Percentiles rank a stretch among this genome's conserved stretches.
Conservation (phyloP, 2,113 vertebrate species). For the Ophiodon elongatus region DNA sequence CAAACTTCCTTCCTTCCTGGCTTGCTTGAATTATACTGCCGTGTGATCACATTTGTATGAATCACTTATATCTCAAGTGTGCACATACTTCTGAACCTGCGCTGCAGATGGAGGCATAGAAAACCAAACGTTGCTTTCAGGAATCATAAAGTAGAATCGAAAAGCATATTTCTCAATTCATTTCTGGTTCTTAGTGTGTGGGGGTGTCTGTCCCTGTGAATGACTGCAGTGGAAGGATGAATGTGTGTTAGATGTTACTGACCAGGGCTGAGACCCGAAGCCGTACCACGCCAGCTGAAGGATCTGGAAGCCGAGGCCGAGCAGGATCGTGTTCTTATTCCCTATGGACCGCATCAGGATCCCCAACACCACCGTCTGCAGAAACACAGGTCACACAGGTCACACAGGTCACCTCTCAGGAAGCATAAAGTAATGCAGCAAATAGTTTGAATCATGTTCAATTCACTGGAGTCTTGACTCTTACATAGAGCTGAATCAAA, state of each 20-base stretch:
- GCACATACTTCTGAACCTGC: not conserved
- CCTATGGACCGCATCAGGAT: slow-evolving; percentile 94
- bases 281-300: slow-evolving; percentile 94
- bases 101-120: not conserved
- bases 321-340: slow-evolving; percentile 93
- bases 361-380: slow-evolving; percentile 90
- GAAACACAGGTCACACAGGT: slow-evolving; percentile 38
- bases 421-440: not conserved
- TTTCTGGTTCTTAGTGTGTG: not conserved
- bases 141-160: not conserved
- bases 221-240: not conserved
- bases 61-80: not conserved
- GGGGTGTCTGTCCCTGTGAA: not conserved
- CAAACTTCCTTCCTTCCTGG: not conserved
- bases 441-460: not conserved
- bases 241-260: slow-evolving; percentile 64
- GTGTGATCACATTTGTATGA: not conserved
- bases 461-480: not conserved
- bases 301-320: slow-evolving; percentile 93
- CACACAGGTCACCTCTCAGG: not conserved
- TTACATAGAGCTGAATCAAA: not conserved
- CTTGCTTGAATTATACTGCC: not conserved
- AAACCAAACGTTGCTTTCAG: not conserved
- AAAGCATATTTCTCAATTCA: not conserved
- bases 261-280: slow-evolving; percentile 95